Evolutionary conservation across 2,113 vertebrate species (phyloP), one percentile per base, ranked within the genome.

Genomic region (Pseudopodoces humilis): DNA sequence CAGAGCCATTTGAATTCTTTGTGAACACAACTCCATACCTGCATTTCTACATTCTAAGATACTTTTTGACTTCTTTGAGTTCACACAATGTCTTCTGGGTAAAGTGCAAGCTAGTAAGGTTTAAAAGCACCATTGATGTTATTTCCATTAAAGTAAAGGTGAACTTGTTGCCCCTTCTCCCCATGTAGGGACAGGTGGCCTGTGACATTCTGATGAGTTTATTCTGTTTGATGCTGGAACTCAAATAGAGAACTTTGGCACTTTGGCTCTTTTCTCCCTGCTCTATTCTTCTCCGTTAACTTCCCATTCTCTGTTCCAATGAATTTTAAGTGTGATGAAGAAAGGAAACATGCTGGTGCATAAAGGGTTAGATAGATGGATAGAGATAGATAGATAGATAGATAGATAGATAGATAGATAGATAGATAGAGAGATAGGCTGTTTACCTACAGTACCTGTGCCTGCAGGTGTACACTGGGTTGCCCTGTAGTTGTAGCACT

Each of bases 131-230:
- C 15, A 22, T 5, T 56, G 44, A 41, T 74, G 12, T 9, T 91
- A 33, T 80, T 91, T 18, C 15, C 12, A 27, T 65, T 31, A 58
- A 10, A 78, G 10, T 28, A 3, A 4, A 39, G 23, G 33, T 55
- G 59, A 75, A 46, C 41, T 58, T 37, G 5, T n/a, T 81, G 8
- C 8, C 21, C 2, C 5, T 70, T 75, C 37, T 92, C 24, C 15
- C 1, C 0, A 0, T 49, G 27, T 56, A 60, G 25, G 24, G 11
- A 74, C 22, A 43, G 59, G 11, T 18, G 59, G 23, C 14, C 25
- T 2, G 2, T 62, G 64, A 39, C 0, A 1, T 33, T 31, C 16
- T 63, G 39, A 41, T 2, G 0, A 18, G 18, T 77, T 86, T 83
- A 50, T 78, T 80, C 24, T 79, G 10, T 85, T 78, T 86, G 60